Base-by-base conservation (phyloP, 2,888 invertebrate species). In the Bibio marci region DNA sequence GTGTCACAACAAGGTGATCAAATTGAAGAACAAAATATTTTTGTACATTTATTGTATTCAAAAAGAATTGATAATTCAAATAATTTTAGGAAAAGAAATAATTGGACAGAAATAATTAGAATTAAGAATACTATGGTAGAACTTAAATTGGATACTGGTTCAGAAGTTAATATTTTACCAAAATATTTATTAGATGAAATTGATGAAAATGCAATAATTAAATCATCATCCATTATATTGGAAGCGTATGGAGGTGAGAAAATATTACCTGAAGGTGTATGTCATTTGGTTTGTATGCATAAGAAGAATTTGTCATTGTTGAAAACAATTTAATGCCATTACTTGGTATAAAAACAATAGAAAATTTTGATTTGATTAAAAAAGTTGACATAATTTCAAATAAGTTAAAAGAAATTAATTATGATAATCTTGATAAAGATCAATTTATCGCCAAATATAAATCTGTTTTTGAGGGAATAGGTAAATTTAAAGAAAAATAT, bases 381-480 rank as follows among this genome's bases (percentile, higher is more conserved):
- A 5, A 27, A 3, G 26, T 33, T 4, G 3, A 13, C 6, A 10
- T 13, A 33, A 14, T 38, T 17, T 3, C 32, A 17, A 17, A 28
- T 4, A 14, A 17, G 14, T 28, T 17, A 14, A 19, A 27, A 8
- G 26, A 35, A 13, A 35, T 40, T 27, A 25, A 40, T 19, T 11
- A 41, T 37, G 32, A 44, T 13, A 47, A 45, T 38, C 30, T 34
- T 39, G 43, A 48, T 35, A 39, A 48, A 7, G n/a, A n/a, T n/a
- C n/a, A n/a, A n/a, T n/a, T n/a, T n/a, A n/a, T n/a, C n/a, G n/a
- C n/a, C n/a, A n/a, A n/a, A n/a, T n/a, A n/a, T n/a, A n/a, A n/a
- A n/a, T n/a, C n/a, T n/a, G n/a, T n/a, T n/a, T 49, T 50, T 39
- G 13, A 28, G 12, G 46, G 48, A n/a, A 40, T 43, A 39, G 49